Evolutionary conservation across 2,113 vertebrate genomes (phyloP).

Genomic region (Nesogale talazaci): DNA sequence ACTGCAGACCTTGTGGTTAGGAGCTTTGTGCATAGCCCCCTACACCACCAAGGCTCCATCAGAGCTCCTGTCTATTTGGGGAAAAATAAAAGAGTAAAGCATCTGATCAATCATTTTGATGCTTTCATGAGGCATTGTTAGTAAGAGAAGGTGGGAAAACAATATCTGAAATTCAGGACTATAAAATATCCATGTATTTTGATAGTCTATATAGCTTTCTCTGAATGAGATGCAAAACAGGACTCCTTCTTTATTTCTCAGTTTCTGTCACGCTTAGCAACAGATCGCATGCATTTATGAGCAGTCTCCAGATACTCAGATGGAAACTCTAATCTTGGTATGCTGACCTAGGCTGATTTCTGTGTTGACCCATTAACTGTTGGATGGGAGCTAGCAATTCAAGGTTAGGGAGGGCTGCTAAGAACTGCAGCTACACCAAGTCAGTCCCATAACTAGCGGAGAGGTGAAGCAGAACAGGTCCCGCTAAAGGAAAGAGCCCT

Average conservation of each 20-base stretch:
- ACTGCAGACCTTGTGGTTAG: no score
- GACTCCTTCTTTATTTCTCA: not conserved
- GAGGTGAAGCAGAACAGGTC: not conserved
- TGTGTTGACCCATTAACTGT: not conserved
- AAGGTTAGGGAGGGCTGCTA: not conserved
- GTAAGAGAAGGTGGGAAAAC: not conserved
- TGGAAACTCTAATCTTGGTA: not conserved
- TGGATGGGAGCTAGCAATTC: not conserved
- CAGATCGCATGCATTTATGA: not conserved
- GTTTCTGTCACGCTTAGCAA: not conserved
- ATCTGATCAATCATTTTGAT: not conserved
- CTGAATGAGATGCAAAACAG: not conserved
- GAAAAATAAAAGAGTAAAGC: slow-evolving; percentile 1
- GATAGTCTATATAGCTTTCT: not conserved
- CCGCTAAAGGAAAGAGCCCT: no score
- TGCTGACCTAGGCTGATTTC: not conserved
- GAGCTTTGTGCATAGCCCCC: no score
- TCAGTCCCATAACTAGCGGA: not conserved
- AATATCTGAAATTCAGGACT: not conserved
- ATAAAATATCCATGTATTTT: not conserved
- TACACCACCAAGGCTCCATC: no score
- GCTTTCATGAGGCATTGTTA: not conserved
- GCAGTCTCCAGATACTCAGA: not conserved
- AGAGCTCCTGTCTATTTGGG: not conserved
- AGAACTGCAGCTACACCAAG: not conserved